Percentiles rank a stretch among this genome's conserved stretches.
Evolutionary conservation across 2,888 invertebrate genomes (phyloP).

Genomic region (Standfussiana lucernea): DNA sequence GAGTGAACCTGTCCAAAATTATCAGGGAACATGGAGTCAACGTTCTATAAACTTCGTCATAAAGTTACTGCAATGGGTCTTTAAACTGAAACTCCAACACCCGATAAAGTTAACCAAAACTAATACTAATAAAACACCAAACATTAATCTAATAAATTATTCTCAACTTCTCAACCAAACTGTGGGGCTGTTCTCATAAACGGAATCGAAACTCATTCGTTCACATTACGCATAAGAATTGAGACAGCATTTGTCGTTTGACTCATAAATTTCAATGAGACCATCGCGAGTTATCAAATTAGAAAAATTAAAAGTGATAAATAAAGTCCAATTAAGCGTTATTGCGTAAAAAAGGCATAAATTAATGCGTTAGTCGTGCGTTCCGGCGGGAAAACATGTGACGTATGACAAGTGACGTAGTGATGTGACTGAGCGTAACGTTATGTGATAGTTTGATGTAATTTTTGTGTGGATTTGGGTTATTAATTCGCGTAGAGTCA

Average conservation of each 20-base stretch:
- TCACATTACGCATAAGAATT: constrained; percentile 86
- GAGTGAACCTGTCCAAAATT: no score
- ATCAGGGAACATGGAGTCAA: no score
- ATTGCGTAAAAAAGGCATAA: constrained; percentile 91
- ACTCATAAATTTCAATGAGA: constrained; percentile 88
- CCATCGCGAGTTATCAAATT: constrained; percentile 87
- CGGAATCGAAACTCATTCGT: constrained; percentile 84
- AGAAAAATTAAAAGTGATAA: constrained; percentile 90
- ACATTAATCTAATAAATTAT: constrained; percentile 65
- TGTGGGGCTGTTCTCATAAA: constrained; percentile 69
- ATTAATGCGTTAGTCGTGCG: constrained; percentile 82
- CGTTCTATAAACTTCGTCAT: not conserved
- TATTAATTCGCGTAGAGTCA: not conserved
- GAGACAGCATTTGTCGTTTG: constrained; percentile 78
- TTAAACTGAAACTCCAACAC: constrained; percentile 6
- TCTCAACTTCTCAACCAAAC: constrained; percentile 53
- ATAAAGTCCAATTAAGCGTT: constrained; percentile 90
- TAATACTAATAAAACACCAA: constrained; percentile 62
- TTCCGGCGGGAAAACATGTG: constrained; percentile 68
- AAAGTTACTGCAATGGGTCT: not conserved
- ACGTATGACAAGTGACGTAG: constrained; percentile 74
- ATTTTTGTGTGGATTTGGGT: not conserved
- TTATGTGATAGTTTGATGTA: not conserved
- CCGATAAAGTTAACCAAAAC: constrained; percentile 49
- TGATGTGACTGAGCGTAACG: constrained; percentile 66